Evolutionary conservation across 2,113 vertebrate genomes (phyloP).

Genomic region (Spilogale gracilis): DNA sequence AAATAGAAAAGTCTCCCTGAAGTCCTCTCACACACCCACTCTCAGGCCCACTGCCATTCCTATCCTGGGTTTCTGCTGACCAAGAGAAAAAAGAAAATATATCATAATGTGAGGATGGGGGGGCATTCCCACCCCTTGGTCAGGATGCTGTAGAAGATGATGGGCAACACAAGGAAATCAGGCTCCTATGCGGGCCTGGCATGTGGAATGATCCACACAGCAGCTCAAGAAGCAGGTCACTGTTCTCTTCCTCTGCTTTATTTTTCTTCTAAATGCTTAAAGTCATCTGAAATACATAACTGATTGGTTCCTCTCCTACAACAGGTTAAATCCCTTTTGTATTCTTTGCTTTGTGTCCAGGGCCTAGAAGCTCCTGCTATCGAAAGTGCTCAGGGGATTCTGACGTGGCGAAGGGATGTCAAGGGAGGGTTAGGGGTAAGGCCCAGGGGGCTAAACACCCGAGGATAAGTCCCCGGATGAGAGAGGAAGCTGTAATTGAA

Average conservation of each 20-base stretch:
- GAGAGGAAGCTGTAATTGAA: background rate
- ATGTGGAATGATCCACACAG: rapidly evolving
- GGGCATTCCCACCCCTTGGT: background rate
- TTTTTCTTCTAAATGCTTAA: background rate
- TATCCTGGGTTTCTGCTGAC: background rate
- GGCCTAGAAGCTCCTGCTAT: background rate
- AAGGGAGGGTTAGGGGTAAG: rapidly evolving
- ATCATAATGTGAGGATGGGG: background rate
- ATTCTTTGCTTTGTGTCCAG: background rate
- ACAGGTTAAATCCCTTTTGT: background rate
- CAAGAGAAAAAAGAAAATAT: background rate
- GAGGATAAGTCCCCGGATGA: background rate
- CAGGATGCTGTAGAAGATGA: background rate
- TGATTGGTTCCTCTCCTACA: background rate
- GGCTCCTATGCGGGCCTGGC: background rate
- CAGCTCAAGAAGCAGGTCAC: background rate
- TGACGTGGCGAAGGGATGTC: background rate
- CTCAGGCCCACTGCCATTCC: background rate
- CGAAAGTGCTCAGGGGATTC: background rate
- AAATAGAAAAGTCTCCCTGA: background rate
- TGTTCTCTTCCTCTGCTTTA: background rate
- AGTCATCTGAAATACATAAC: background rate
- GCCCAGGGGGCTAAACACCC: background rate
- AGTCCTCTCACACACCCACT: background rate
- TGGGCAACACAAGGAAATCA: background rate